phyloP scores from a whole-genome alignment of 2,797 vertebrate genomes.

The Xyrichtys novacula region DNA sequence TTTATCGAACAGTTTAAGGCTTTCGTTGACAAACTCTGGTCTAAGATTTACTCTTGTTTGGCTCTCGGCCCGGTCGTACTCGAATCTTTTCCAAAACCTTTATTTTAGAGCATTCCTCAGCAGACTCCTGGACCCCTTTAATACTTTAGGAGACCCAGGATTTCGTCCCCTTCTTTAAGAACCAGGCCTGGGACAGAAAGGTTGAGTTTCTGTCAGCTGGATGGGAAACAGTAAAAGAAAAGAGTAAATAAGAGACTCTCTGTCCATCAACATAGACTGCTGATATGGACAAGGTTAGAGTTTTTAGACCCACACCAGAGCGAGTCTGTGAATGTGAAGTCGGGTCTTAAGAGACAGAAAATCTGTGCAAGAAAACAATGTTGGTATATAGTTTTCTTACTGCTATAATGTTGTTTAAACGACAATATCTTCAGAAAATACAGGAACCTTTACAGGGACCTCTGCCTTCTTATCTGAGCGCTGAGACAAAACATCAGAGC shows the following conservation, averaged over 20 bases:
- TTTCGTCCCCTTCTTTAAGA: neutral
- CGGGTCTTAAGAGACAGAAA: neutral
- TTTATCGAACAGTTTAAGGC: no score
- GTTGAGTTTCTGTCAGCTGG: neutral
- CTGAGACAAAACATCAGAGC: constrained; percentile 49
- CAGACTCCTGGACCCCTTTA: neutral
- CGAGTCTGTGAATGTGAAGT: neutral
- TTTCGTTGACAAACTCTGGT: no score
- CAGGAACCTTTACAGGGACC: constrained; percentile 22
- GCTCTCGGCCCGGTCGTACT: no score
- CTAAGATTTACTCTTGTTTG: no score
- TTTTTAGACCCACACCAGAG: neutral
- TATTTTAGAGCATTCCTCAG: neutral
- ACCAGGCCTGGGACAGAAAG: neutral
- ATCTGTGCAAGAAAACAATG: no score
- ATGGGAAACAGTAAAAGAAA: neutral
- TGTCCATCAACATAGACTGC: neutral
- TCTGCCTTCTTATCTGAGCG: constrained; percentile 37
- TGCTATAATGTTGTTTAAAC: neutral
- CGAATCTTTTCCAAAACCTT: neutral
- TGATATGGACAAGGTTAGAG: neutral
- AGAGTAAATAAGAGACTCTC: neutral
- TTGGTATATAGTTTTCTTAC: neutral
- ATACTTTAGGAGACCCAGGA: neutral
- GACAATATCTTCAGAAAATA: neutral